Evolutionary conservation across 2,113 vertebrate genomes (phyloP), one percentile per base, ranked within the genome.

Genomic region (Cyphomyrus discorhynchus): DNA sequence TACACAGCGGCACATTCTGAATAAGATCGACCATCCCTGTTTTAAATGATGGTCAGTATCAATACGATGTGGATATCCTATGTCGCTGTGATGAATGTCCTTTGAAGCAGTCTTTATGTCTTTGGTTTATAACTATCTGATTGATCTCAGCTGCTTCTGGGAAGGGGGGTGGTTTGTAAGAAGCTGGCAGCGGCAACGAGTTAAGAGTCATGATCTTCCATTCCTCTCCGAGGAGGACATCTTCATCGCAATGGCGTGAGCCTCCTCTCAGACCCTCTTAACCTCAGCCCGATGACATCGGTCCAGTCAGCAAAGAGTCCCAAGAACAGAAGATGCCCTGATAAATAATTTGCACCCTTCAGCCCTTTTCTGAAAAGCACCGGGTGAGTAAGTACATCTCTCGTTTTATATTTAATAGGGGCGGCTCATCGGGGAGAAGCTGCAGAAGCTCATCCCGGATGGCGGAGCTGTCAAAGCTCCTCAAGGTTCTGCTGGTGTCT

Each of bases 231-330:
- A 47, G 47, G 46, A 80, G 46, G 27, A 47, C 88, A 24, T 39
- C 70, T 46, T 31, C 31, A 9, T n/a, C 88, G 27, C 83, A 3
- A 19, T 15, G 46, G 49, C 5, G 0, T 4, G 11, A 2, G 49
- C 84, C 52, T 85, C 84, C 84, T 90, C 90, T 90, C 89, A 87
- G 31, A 90, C 90, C 87, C 42, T 53, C 27, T 46, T 42, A 83
- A 74, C 86, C 49, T 39, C 42, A 74, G 66, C 46, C 45, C 58
- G 84, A 77, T 27, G 45, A 87, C 58, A 88, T 89, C 89, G 50
- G 90, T 46, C 77, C 88, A 89, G 50, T n/a, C 74, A 31, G 58
- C 46, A 17, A n/a, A 89, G 47, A 80, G 47, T 8, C 88, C 10
- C 35, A 56, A 11, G 31, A 89, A 83, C 47, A 89, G 88, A 35